Base-by-base conservation (phyloP, 2,113 vertebrate genomes). In the Takifugu bimaculatus region DNA sequence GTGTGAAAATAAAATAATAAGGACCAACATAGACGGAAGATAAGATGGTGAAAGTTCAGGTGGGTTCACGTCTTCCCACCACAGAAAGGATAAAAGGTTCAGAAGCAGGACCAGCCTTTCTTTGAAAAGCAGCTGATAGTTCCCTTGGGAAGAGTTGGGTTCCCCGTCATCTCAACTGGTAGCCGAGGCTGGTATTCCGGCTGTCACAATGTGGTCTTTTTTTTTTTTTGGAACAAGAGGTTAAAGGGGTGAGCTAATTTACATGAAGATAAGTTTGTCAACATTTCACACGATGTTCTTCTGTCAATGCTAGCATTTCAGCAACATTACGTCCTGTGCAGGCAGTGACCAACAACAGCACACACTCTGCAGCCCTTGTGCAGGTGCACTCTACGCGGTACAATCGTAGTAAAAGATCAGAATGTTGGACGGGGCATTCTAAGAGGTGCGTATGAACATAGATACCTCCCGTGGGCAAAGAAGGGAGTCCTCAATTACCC, bases 91-190 rank as follows among this genome's bases (percentile, higher is more conserved):
- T 35, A 35, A 44, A 63, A 59, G 44, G 64, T 77, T 64, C 32
- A 35, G 6, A 35, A 67, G 65, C 50, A 63, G 72, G 72, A 60
- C 42, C 25, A 0, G 58, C 10, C 63, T 63, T 79, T 60, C 69
- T 57, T 60, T 68, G 77, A 78, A 85, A 74, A 82, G 64, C 75
- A 82, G 72, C 72, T 80, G 79, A 82, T 65, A 51, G 52, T 15
- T 78, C 77, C 79, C 69, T 4, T 0, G 61, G 77, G 77, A 58
- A 71, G 72, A 72, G 62, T 78, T 74, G 64, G 63, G 77, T 82
- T 78, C 57, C 72, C 64, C 25, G 48, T 63, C 50, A 51, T 54
- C 70, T 77, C 45, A 10, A 59, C 68, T 78, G 79, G 60, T 61
- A 71, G 74, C 52, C 26, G 0, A 70, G 44, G n/a, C 58, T 50